Evolutionary conservation across 2,113 vertebrate species (phyloP).

Genomic region (Stomatorhinus ivindoensis): DNA sequence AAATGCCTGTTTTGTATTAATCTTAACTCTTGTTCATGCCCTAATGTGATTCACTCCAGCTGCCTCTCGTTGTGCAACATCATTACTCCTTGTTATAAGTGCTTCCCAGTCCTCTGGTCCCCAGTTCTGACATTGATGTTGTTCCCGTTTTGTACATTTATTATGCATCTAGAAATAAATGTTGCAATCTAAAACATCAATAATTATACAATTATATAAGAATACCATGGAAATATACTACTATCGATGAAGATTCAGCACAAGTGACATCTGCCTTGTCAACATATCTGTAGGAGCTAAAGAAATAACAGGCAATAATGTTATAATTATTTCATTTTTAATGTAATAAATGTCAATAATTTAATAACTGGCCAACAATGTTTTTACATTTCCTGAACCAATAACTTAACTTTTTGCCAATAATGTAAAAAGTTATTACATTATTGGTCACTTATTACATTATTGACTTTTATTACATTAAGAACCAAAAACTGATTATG

Average conservation of each 20-base stretch:
- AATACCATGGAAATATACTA: background rate
- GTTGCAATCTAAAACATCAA: background rate
- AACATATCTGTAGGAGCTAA: background rate
- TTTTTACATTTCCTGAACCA: background rate
- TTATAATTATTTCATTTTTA: background rate
- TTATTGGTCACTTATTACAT: background rate
- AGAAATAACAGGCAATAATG: background rate
- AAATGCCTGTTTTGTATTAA: too few species aligned
- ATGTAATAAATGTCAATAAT: background rate
- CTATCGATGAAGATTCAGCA: background rate
- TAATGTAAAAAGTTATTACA: background rate
- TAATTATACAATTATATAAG: background rate
- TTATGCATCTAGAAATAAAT: background rate
- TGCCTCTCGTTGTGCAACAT: too few species aligned
- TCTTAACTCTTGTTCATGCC: too few species aligned
- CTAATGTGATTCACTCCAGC: too few species aligned
- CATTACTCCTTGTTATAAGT: too few species aligned
- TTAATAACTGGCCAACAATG: background rate
- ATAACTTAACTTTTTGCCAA: background rate
- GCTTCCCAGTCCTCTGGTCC: too few species aligned
- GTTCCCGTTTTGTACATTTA: background rate
- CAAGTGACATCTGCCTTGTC: background rate
- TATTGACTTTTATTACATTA: background rate
- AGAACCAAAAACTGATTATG: background rate
- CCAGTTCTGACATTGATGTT: too few species aligned